Conservation (phyloP, 2,888 invertebrate species). For the Drosophila lacicola region DNA sequence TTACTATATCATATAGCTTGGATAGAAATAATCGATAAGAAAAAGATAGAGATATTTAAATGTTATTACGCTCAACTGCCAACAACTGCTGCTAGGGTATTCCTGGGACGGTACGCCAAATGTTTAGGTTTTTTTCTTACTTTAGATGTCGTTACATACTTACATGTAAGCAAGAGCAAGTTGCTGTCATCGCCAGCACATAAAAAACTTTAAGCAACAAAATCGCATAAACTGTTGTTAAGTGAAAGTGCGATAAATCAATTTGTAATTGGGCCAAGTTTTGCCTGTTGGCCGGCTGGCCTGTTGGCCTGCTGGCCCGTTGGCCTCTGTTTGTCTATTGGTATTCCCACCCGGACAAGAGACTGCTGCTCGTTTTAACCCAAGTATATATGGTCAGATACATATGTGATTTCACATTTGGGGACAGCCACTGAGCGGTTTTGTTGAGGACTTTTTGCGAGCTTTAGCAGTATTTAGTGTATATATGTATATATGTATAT, state of each 20-base stretch:
- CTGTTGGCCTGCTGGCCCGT: not conserved
- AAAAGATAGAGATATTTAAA: not conserved
- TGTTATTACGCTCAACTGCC: not conserved
- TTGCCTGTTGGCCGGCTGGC: constrained; percentile 5
- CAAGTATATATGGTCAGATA: constrained; percentile 16
- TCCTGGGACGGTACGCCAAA: too few relatives aligned
- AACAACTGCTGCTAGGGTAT: not conserved
- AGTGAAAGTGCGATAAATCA: constrained; percentile 66
- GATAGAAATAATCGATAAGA: not conserved
- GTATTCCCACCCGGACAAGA: constrained; percentile 1
- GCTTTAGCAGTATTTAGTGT: constrained; percentile 47
- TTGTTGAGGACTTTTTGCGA: constrained; percentile 33
- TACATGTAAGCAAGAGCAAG: constrained; percentile 15
- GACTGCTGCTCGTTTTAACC: not conserved
- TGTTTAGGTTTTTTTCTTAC: not conserved
- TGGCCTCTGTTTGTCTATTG: constrained; percentile 5
- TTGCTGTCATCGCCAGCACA: constrained; percentile 30
- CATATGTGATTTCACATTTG: constrained; percentile 6
- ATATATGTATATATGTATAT: not conserved
- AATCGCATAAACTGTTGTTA: constrained; percentile 69
- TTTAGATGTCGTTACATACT: constrained; percentile 1
- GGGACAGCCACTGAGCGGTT: constrained; percentile 20
- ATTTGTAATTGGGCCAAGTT: constrained; percentile 62
- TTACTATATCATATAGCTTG: not conserved
- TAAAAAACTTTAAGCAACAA: constrained; percentile 56